Conservation (phyloP, 2,888 invertebrate genomes). For the Palloptera scutellata region DNA sequence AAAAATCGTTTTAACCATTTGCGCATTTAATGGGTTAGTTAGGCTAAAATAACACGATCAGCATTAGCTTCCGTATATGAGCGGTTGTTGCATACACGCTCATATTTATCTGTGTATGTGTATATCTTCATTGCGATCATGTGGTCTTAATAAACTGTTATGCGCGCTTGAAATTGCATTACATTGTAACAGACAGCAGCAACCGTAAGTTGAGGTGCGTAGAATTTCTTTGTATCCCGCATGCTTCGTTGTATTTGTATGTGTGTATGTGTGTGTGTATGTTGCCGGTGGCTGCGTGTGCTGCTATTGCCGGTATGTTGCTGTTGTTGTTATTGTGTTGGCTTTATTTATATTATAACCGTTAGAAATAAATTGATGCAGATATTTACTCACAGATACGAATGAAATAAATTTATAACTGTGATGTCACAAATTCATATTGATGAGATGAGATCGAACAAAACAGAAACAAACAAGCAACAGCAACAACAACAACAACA, state of each 20-base stretch:
- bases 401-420: no score
- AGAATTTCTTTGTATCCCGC: not conserved
- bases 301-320: not conserved
- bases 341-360: slow-evolving; percentile 14
- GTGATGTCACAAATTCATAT: no score
- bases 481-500: not conserved
- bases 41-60: slow-evolving; percentile 20
- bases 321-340: slow-evolving; percentile 4
- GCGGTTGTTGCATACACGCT: not conserved
- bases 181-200: no score
- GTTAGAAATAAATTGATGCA: slow-evolving; percentile 35
- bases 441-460: slow-evolving; percentile 1
- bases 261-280: not conserved
- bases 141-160: not conserved
- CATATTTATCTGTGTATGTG: no score
- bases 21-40: slow-evolving; percentile 15
- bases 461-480: not conserved
- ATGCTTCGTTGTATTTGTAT: not conserved
- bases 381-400: not conserved
- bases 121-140: no score
- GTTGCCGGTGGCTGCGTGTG: not conserved
- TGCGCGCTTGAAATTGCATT: not conserved
- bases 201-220: no score
- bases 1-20: slow-evolving; percentile 5
- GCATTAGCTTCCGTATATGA: slow-evolving; percentile 1